phyloP scores from a whole-genome alignment of 2,797 vertebrate species.

The Platalea minor region DNA sequence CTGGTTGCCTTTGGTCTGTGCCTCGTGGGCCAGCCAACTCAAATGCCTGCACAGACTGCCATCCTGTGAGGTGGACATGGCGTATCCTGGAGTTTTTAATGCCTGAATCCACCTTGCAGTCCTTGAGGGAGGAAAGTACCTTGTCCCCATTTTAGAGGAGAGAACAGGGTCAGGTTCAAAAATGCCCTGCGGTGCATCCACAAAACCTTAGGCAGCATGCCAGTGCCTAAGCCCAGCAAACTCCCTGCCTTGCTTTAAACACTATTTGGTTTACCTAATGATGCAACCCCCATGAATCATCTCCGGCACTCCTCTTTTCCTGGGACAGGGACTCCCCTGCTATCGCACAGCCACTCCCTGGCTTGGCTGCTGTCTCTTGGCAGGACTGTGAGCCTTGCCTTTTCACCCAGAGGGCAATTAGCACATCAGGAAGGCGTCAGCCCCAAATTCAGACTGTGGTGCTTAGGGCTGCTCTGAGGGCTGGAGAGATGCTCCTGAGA shows the following conservation, averaged over 20 bases:
- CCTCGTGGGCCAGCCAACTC: not conserved
- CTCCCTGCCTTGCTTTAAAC: not conserved
- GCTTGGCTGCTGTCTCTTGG: not conserved
- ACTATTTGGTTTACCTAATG: not conserved
- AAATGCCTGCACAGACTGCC: not conserved
- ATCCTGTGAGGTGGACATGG: not conserved
- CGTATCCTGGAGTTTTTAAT: not conserved
- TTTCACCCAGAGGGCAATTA: not conserved
- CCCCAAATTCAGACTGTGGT: not conserved
- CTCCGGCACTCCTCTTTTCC: not conserved
- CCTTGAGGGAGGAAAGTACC: not conserved
- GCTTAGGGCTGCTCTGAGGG: not conserved
- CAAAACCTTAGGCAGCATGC: not conserved
- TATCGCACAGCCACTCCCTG: not conserved
- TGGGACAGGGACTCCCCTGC: not conserved
- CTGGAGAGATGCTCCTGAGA: not conserved
- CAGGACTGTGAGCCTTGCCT: not conserved
- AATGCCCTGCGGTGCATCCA: not conserved
- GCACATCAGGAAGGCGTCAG: not conserved
- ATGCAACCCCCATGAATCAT: not conserved
- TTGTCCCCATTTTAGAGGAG: not conserved
- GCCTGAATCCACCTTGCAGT: not conserved
- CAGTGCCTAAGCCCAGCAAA: not conserved
- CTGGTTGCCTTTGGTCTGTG: not conserved
- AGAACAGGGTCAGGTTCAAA: not conserved